Evolutionary conservation across 2,888 invertebrate genomes (phyloP).

Genomic region (Stictocephala bisonia): DNA sequence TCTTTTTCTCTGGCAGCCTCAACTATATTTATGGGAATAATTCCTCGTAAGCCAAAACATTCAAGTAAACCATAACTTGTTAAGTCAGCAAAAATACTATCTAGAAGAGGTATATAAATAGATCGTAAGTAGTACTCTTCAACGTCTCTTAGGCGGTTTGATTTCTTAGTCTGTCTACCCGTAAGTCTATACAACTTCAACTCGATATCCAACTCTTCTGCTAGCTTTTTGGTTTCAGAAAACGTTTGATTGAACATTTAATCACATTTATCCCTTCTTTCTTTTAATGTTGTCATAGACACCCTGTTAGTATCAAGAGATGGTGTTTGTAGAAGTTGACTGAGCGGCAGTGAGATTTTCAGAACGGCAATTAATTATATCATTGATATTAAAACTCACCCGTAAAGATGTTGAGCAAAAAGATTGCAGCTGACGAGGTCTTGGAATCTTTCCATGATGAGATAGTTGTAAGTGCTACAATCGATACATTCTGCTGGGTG

Average conservation of each 20-base stretch:
- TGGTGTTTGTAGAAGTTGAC: background rate
- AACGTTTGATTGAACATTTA: too few species aligned
- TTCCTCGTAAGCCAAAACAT: background rate
- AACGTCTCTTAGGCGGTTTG: background rate
- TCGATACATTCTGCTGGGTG: too few species aligned
- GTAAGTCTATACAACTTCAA: background rate
- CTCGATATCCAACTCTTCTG: background rate
- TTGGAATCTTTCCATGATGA: slow-evolving; percentile 8
- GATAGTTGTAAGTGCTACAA: background rate
- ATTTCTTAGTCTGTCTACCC: too few species aligned
- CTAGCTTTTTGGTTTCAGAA: too few species aligned
- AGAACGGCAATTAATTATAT: too few species aligned
- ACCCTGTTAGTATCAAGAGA: background rate
- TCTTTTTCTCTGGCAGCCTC: background rate
- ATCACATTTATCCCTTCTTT: too few species aligned
- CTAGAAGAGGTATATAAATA: background rate
- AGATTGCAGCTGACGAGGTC: background rate
- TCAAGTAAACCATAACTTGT: background rate
- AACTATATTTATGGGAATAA: background rate
- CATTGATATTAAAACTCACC: slow-evolving; percentile 6
- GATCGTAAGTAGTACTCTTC: slow-evolving; percentile 1
- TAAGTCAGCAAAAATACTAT: background rate
- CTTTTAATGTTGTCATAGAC: background rate
- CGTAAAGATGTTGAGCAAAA: background rate
- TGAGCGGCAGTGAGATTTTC: slow-evolving; percentile 4